Base-by-base conservation (phyloP, 2,113 vertebrate genomes). In the Peromyscus californicus region DNA sequence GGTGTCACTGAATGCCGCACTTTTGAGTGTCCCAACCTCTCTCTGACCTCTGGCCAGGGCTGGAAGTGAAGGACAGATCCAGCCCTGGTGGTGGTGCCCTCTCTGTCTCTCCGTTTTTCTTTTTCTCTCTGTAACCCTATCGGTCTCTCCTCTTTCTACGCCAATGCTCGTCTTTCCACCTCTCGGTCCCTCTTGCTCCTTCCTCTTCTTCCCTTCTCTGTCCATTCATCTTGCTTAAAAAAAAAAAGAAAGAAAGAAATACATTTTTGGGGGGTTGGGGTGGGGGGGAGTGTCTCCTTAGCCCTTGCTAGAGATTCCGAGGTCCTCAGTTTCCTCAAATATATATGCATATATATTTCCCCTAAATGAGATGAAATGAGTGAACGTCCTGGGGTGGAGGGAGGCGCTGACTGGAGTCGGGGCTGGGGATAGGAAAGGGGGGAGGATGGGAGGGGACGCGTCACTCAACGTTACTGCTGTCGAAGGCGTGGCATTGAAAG, bases 381-480 rank as follows among this genome's bases (percentile, higher is more conserved):
- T 98, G 96, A 15, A 98, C 98, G 89, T 99, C 98, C 98, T 97
- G 78, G 98, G 98, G 98, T 75, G 6, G 91, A 33, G 98, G 98
- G 98, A 98, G 98, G 98, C 97, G 86, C 19, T 85, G 98, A 98
- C 98, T 99, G 98, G 98, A 98, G 98, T 98, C 91, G 98, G 97
- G 98, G 99, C 98, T 97, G 48, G 82, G 98, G 98, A 24, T 89
- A 97, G 98, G 74, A 95, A 97, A 98, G 98, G 98, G 98, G 96
- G 97, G 97, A 98, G 96, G 97, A 96, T 15, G 51, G 94, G 95
- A 79, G 57, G 92, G 96, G 95, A 89, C 86, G 48, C 89, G 96
- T 99, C 99, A 99, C 99, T 99, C 99, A 91, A 99, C 99, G 85
- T 99, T 99, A 98, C 99, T 99, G 98, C 99, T 99, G 98, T 99